A percentile compares a stretch with the other conserved stretches of the same genome.
Conservation (phyloP, 2,888 invertebrate species). For the Platycnemis pennipes region DNA sequence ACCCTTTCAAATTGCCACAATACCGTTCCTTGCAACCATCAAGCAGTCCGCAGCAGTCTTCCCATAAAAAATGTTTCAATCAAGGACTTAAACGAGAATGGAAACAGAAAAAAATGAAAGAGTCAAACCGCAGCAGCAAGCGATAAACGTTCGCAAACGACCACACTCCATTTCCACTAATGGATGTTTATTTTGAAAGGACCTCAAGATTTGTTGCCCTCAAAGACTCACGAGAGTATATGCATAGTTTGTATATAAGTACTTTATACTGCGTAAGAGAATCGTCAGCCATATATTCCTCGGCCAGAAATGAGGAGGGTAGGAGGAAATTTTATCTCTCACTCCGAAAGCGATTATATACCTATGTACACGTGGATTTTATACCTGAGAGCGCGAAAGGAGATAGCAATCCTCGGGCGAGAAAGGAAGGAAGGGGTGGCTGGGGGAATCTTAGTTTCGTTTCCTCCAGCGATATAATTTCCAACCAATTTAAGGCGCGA, state of each 20-base stretch:
- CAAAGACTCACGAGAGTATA: too few relatives aligned
- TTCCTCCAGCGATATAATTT: not conserved
- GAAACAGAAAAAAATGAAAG: not conserved
- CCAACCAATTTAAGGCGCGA: conserved; percentile 9
- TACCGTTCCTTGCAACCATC: too few relatives aligned
- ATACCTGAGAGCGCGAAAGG: not conserved
- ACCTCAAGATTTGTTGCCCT: too few relatives aligned
- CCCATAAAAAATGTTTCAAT: too few relatives aligned
- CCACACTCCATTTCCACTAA: not conserved
- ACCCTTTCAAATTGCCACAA: too few relatives aligned
- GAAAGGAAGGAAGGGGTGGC: not conserved
- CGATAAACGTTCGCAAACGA: not conserved
- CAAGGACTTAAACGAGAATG: too few relatives aligned
- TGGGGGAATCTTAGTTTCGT: not conserved
- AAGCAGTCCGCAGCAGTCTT: too few relatives aligned
- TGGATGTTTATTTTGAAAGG: not conserved
- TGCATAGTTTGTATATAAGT: too few relatives aligned
- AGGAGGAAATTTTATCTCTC: too few relatives aligned
- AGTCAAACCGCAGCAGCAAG: not conserved
- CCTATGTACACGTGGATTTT: not conserved
- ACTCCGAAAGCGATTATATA: not conserved
- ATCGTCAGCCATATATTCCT: too few relatives aligned
- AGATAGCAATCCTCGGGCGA: not conserved
- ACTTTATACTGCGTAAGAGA: too few relatives aligned
- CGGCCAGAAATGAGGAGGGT: too few relatives aligned